A percentile compares a stretch with the other conserved stretches of the same genome.
Evolutionary conservation across 1,140 invertebrate genomes (phyloP).

Genomic region (Nephila pilipes): DNA sequence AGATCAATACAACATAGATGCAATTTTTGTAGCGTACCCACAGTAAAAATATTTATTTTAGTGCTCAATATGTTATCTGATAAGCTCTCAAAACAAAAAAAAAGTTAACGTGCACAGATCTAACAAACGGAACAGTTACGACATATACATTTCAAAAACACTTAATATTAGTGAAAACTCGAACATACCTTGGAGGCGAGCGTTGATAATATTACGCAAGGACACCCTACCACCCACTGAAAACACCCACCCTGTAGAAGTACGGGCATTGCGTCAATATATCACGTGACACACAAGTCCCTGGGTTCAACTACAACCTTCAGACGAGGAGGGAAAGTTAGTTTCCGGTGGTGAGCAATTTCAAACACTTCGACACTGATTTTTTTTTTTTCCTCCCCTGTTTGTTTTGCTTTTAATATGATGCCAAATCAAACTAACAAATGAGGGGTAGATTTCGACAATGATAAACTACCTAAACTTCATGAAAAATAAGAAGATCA

Average conservation of each 20-base stretch:
- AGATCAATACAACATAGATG: not conserved
- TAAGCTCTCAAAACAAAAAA: not conserved
- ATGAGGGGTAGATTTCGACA: not conserved
- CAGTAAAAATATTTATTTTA: not conserved
- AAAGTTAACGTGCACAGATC: not conserved
- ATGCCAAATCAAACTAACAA: conserved; percentile 72
- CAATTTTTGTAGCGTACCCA: not conserved
- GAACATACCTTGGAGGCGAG: conserved; percentile 61
- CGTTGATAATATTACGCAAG: conserved; percentile 69
- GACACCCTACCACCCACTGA: conserved; percentile 77
- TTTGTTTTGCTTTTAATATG: conserved; percentile 71
- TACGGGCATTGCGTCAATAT: conserved; percentile 77
- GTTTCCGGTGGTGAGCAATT: conserved; percentile 75
- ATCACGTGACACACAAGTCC: conserved; percentile 76
- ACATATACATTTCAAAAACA: not conserved
- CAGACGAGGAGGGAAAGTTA: conserved; percentile 69
- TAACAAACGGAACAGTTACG: not conserved
- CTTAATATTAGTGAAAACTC: not conserved
- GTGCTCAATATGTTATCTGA: conserved; percentile 5
- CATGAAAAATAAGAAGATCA: no score
- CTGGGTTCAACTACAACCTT: conserved; percentile 75
- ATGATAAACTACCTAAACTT: not conserved
- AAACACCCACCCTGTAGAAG: conserved; percentile 77
- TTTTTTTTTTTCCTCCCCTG: conserved; percentile 54
- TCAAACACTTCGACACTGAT: conserved; percentile 60